Base-by-base conservation (phyloP, 2,888 invertebrate genomes). In the Ochlodes sylvanus region DNA sequence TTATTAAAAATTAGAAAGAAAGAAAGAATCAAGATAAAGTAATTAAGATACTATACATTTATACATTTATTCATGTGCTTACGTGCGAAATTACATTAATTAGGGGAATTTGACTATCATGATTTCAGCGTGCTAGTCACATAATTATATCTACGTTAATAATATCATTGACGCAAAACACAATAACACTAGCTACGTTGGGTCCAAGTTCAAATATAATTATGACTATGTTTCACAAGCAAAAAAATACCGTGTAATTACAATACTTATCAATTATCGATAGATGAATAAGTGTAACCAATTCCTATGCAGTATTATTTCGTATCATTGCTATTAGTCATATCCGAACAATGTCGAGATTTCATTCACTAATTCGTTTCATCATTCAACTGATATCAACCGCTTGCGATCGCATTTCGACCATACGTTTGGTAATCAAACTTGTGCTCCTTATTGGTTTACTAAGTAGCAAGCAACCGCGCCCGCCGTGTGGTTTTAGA, bases 401-500 rank as follows among this genome's bases (percentile, higher is more conserved):
- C 78, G 73, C 76, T 73, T 78, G 74, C 81, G 86, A 87, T 90
- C 89, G 79, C 76, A 75, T 89, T 88, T 85, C 89, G 69, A 78
- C 75, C 79, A 78, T 80, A 71, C 81, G 85, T 88, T 85, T 79
- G 74, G 90, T 87, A 90, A 90, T 81, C 79, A 78, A 84, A 89
- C 54, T 44, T 61, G 55, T 80, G 86, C 80, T 70, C 62, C 71
- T 82, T 78, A 79, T 75, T 74, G 76, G 74, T 72, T 73, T 75
- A 77, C 75, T 73, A 79, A 75, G n/a, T n/a, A n/a, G 69, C 69
- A 32, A 68, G 63, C 76, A 74, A 73, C 78, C 78, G 76, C 86
- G 76, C 86, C 85, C 85, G 73, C 82, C 71, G 73, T 89, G 91
- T 83, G 90, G 90, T 90, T 80, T 77, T 78, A 77, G 78, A 76